These are phyloP conservation scores for Drosophila erecta DNA, from an alignment of 1,140 invertebrate species.

Conservation along the genomic window DNA sequence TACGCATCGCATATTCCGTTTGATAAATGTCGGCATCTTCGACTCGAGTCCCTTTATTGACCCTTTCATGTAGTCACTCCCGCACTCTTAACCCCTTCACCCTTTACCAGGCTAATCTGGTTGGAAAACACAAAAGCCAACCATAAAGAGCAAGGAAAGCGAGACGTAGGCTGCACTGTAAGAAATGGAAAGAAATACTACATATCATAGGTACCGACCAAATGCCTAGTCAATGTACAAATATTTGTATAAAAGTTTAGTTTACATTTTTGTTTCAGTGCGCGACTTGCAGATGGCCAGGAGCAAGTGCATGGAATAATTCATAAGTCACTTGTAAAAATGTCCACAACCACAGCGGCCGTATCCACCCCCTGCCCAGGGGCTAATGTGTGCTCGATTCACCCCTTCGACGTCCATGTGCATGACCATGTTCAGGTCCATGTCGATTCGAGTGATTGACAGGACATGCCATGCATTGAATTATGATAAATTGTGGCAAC, in stretches of 20 bases:
- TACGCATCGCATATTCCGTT: conserved; percentile 69
- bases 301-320: conserved; percentile 64
- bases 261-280: not conserved
- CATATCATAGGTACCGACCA: too few relatives aligned
- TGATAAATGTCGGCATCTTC: conserved; percentile 48
- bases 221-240: not conserved
- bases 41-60: conserved; percentile 46
- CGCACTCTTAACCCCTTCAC: conserved; percentile 9
- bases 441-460: conserved; percentile 67
- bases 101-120: conserved; percentile 56
- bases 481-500: conserved; percentile 84
- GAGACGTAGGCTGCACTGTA: conserved; percentile 12
- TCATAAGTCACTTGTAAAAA: conserved; percentile 82
- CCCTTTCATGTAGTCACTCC: conserved; percentile 66
- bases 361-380: conserved; percentile 7
- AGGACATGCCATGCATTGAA: conserved; percentile 81
- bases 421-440: conserved; percentile 18
- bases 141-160: conserved; percentile 39
- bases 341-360: conserved; percentile 37
- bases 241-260: not conserved
- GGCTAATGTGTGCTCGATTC: conserved; percentile 64
- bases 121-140: conserved; percentile 62
- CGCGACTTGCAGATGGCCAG: conserved; percentile 19
- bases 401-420: conserved; percentile 45
- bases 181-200: not conserved